Conservation (phyloP, 2,113 vertebrate genomes). For the Progne subis region DNA sequence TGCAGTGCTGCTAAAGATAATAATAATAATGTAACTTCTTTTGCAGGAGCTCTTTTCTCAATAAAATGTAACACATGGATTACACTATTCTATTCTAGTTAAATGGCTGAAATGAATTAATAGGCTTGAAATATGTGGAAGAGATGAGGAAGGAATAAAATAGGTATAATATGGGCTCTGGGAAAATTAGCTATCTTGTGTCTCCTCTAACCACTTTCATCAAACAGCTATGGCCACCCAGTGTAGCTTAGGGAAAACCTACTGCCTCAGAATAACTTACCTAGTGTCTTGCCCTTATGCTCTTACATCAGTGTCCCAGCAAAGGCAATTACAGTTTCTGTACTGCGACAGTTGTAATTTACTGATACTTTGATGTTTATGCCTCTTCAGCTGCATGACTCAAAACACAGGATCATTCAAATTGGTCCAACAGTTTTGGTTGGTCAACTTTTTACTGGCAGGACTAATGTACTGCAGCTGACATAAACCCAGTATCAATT, state of each 20-base stretch:
- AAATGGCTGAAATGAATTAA: neutral
- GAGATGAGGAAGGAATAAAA: neutral
- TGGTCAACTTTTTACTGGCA: neutral
- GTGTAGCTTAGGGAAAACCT: neutral
- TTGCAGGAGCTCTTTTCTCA: neutral
- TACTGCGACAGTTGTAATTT: neutral
- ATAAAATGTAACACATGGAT: neutral
- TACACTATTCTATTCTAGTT: neutral
- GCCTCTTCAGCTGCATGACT: neutral
- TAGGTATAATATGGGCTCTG: neutral
- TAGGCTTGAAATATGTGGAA: neutral
- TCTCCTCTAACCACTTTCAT: neutral
- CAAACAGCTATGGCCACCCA: accelerated
- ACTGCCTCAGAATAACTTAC: neutral
- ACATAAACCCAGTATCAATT: neutral
- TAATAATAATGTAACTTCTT: neutral
- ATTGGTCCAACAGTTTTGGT: neutral
- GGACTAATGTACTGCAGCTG: neutral
- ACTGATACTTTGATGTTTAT: neutral
- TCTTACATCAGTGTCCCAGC: neutral
- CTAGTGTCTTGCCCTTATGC: neutral
- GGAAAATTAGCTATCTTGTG: neutral
- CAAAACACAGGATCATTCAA: neutral
- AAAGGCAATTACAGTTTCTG: neutral
- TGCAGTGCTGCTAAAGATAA: neutral